phyloP scores from a whole-genome alignment of 2,888 invertebrate genomes.

The Vesta saturnalis region DNA sequence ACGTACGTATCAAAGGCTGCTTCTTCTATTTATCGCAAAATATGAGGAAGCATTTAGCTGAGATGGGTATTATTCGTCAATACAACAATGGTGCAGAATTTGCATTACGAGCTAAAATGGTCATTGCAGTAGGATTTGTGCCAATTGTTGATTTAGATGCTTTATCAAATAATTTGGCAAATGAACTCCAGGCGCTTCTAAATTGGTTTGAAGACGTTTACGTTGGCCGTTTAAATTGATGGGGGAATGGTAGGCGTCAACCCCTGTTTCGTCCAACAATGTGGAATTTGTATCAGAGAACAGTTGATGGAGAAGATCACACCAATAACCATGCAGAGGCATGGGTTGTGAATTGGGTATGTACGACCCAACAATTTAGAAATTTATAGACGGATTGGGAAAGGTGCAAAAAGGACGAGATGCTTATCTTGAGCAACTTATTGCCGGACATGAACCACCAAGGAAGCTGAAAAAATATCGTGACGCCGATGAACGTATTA shows the following conservation, averaged over 20 bases:
- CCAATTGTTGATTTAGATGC: conserved; percentile 13
- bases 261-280: conserved; percentile 5
- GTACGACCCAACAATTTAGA: neutral
- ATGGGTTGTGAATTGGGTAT: conserved; percentile 7
- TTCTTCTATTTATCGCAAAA: too few relatives aligned
- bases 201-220: too few relatives aligned
- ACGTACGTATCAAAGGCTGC: neutral
- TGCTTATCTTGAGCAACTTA: too few relatives aligned
- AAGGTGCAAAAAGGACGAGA: too few relatives aligned
- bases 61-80: conserved; percentile 9
- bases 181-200: conserved; percentile 4
- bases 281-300: conserved; percentile 14
- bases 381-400: too few relatives aligned
- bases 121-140: conserved; percentile 17
- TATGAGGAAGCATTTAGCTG: too few relatives aligned
- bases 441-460: conserved; percentile 9
- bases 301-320: conserved; percentile 11
- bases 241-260: conserved; percentile 3
- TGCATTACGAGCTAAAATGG: too few relatives aligned
- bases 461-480: too few relatives aligned
- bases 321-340: conserved; percentile 14
- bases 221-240: conserved; percentile 9
- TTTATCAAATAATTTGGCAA: conserved; percentile 8
- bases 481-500: too few relatives aligned
- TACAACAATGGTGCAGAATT: too few relatives aligned